Evolutionary conservation across 2,797 vertebrate genomes (phyloP).

Genomic region (Hephaestus fuliginosus): DNA sequence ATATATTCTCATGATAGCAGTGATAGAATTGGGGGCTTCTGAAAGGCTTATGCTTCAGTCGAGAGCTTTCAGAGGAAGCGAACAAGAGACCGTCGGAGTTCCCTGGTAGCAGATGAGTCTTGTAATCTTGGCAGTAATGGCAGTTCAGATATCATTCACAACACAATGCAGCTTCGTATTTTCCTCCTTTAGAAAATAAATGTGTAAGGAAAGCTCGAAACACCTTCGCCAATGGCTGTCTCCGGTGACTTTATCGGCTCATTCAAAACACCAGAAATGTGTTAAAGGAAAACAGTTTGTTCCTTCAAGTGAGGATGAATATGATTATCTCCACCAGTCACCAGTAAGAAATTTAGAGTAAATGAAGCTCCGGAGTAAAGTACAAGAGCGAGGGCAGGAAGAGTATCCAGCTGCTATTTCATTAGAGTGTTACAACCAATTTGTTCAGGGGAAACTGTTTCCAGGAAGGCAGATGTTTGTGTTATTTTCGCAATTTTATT

Average conservation of each 20-base stretch:
- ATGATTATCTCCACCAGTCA: slow-evolving; percentile 47
- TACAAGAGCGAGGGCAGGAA: slow-evolving; percentile 10
- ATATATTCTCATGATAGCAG: slow-evolving; percentile 52
- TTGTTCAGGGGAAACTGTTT: slow-evolving; percentile 6
- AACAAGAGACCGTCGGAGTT: slow-evolving; percentile 34
- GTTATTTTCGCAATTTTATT: not conserved
- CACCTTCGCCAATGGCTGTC: slow-evolving; percentile 31
- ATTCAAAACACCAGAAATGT: slow-evolving; percentile 44
- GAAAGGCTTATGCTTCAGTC: slow-evolving; percentile 32
- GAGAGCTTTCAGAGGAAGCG: slow-evolving; percentile 31
- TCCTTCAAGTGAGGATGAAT: slow-evolving; percentile 18
- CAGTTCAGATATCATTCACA: slow-evolving; percentile 39
- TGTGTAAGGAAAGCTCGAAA: slow-evolving; percentile 12
- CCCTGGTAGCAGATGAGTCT: slow-evolving; percentile 15
- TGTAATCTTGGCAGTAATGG: slow-evolving; percentile 38
- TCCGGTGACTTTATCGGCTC: slow-evolving; percentile 45
- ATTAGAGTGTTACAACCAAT: slow-evolving; percentile 11
- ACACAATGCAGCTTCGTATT: slow-evolving; percentile 21
- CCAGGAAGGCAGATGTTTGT: not conserved
- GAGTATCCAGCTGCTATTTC: slow-evolving; percentile 33
- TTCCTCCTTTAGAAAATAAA: slow-evolving; percentile 41
- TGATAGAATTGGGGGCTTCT: slow-evolving; percentile 30
- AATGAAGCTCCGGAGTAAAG: slow-evolving; percentile 40
- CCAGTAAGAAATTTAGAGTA: slow-evolving; percentile 25
- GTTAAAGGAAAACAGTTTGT: slow-evolving; percentile 35